Conservation (phyloP, 2,888 invertebrate species). For the Leptopilina syphax region DNA sequence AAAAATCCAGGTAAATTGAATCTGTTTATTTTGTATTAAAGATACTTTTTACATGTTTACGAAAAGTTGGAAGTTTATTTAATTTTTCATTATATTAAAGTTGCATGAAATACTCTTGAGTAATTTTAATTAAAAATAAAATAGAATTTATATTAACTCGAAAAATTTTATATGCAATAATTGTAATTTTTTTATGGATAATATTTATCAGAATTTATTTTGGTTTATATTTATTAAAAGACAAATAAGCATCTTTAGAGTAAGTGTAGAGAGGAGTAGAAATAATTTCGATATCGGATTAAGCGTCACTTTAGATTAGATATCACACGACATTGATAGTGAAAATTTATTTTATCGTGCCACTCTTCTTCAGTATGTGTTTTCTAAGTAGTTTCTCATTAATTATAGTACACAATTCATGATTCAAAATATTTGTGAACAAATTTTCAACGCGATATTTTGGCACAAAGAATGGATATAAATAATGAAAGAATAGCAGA, state of each 20-base stretch:
- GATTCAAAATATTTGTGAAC: conserved; percentile 14
- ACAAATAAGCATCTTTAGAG: conserved; percentile 10
- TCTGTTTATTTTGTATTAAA: background rate
- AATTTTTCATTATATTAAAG: background rate
- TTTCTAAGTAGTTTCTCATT: conserved; percentile 26
- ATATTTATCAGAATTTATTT: too few relatives aligned
- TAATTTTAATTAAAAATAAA: background rate
- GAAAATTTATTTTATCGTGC: conserved; percentile 30
- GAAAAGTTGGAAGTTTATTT: background rate
- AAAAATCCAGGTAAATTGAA: background rate
- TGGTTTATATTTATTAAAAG: background rate
- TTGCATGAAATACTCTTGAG: background rate
- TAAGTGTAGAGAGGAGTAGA: conserved; percentile 7
- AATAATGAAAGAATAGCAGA: conserved; percentile 21
- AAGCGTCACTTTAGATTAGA: conserved; percentile 40
- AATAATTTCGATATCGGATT: conserved; percentile 30
- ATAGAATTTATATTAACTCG: too few relatives aligned
- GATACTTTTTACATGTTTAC: background rate
- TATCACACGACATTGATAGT: conserved; percentile 39
- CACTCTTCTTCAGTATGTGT: conserved; percentile 25
- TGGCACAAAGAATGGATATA: background rate
- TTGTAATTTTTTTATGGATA: too few relatives aligned
- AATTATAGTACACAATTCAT: conserved; percentile 14
- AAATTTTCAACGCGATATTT: background rate
- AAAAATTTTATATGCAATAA: too few relatives aligned